These are phyloP conservation scores for Macroramphosus scolopax DNA, from an alignment of 2,797 vertebrate species.

Conservation along the genomic window DNA sequence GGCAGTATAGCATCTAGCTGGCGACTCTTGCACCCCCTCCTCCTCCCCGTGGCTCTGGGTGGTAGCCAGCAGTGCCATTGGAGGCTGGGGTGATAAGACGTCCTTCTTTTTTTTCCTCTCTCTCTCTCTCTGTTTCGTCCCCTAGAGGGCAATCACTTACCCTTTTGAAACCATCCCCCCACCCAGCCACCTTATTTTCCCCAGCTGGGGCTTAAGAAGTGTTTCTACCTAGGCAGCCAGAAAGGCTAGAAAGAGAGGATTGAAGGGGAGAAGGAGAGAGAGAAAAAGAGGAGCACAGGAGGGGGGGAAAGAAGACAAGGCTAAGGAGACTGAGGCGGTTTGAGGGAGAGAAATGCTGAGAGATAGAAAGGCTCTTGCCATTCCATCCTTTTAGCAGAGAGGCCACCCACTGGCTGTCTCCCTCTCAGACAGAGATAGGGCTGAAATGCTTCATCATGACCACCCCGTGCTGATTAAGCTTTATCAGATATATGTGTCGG, in stretches of 20 bases:
- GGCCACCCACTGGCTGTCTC: conserved; percentile 19
- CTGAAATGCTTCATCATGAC: conserved; percentile 77
- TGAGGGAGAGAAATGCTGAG: too few species aligned
- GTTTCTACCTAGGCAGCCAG: conserved; percentile 60
- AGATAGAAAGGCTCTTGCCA: conserved; percentile 28
- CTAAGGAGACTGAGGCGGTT: conserved; percentile 32
- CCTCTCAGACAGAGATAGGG: conserved; percentile 60
- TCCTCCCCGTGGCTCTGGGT: conserved; percentile 53
- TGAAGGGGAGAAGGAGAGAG: conserved; percentile 15
- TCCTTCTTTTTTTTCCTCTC: conserved; percentile 61
- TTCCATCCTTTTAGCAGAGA: conserved; percentile 37
- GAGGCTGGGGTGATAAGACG: conserved; percentile 74
- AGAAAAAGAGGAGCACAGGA: conserved; percentile 20
- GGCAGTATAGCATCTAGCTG: conserved; percentile 63
- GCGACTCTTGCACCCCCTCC: conserved; percentile 16
- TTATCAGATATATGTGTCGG: conserved; percentile 68
- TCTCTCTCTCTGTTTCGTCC: conserved; percentile 71
- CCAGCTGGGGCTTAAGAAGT: conserved; percentile 71
- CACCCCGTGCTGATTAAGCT: conserved; percentile 70
- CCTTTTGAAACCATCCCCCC: conserved; percentile 78
- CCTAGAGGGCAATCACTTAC: conserved; percentile 86
- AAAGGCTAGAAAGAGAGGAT: conserved; percentile 27
- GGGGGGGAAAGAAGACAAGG: conserved; percentile 30
- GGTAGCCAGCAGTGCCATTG: conserved; percentile 73
- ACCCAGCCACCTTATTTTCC: conserved; percentile 69